These are phyloP conservation scores for Acronicta alni DNA, from an alignment of 2,888 invertebrate species.

Conservation along the genomic window DNA sequence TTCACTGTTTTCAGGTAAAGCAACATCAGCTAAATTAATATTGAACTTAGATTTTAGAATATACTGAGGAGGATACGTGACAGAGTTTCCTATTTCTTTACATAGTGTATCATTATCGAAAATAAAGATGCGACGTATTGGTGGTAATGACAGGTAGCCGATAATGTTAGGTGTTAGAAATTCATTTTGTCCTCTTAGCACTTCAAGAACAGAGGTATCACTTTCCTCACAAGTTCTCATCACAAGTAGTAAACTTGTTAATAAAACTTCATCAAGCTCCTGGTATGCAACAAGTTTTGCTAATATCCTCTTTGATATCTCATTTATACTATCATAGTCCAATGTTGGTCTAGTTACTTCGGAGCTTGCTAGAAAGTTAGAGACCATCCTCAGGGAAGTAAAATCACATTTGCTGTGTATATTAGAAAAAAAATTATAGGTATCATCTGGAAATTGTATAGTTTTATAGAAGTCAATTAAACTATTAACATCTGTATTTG, in stretches of 20 bases:
- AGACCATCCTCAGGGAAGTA: slow-evolving; percentile 74
- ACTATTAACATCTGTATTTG: slow-evolving; percentile 75
- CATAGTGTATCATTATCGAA: slow-evolving; percentile 61
- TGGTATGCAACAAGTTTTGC: slow-evolving; percentile 74
- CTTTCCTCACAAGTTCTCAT: slow-evolving; percentile 67
- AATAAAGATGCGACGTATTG: slow-evolving; percentile 73
- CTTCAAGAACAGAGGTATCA: slow-evolving; percentile 71
- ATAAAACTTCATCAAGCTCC: slow-evolving; percentile 78
- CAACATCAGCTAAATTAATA: slow-evolving; percentile 80
- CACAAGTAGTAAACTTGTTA: slow-evolving; percentile 74
- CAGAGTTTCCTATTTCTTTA: slow-evolving; percentile 68
- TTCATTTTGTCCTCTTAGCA: slow-evolving; percentile 76
- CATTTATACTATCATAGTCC: slow-evolving; percentile 23
- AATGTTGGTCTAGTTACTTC: slow-evolving; percentile 20
- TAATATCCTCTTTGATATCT: slow-evolving; percentile 68
- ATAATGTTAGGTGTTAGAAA: slow-evolving; percentile 68
- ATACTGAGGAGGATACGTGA: slow-evolving; percentile 78
- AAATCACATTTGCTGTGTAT: slow-evolving; percentile 73
- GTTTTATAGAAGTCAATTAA: slow-evolving; percentile 72
- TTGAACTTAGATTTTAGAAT: slow-evolving; percentile 82
- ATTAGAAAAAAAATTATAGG: slow-evolving; percentile 49
- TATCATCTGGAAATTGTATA: slow-evolving; percentile 35
- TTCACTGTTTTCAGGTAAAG: slow-evolving; percentile 81
- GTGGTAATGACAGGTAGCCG: slow-evolving; percentile 70
- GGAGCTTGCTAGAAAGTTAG: slow-evolving; percentile 59